Percentiles rank a stretch among this genome's conserved stretches.
Evolutionary conservation across 2,113 vertebrate species (phyloP).

Genomic region (Verasper variegatus): DNA sequence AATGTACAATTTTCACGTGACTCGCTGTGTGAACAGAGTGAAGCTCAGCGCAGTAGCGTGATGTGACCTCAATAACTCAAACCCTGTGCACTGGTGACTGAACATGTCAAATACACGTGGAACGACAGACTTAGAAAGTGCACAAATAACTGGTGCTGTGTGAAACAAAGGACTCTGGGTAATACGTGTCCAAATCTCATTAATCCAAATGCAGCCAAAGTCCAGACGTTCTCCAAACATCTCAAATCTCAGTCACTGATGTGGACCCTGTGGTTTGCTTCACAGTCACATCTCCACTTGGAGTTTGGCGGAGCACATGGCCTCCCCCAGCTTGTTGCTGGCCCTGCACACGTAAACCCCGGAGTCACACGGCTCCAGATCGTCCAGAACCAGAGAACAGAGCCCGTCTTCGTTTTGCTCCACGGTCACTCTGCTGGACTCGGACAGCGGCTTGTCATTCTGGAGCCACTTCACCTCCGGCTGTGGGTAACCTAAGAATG

Average conservation of each 20-base stretch:
- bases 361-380: conserved; percentile 71
- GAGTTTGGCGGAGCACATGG: conserved; percentile 68
- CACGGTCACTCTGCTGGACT: conserved; percentile 55
- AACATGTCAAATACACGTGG: neutral
- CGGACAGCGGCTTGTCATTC: conserved; percentile 56
- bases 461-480: conserved; percentile 82
- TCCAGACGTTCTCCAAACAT: neutral
- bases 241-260: neutral
- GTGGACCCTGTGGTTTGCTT: too few relatives aligned
- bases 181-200: neutral
- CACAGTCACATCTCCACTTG: conserved; percentile 35
- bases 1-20: conserved; percentile 2
- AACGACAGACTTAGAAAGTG: conserved; percentile 2
- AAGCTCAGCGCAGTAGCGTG: neutral
- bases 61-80: neutral
- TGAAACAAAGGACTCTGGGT: conserved; percentile 19
- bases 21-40: neutral
- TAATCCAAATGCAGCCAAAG: neutral
- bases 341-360: conserved; percentile 82
- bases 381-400: conserved; percentile 75
- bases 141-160: conserved; percentile 12
- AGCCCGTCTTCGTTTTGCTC: conserved; percentile 74
- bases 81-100: neutral
- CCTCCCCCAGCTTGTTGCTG: conserved; percentile 69
- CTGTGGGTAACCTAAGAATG: conserved; percentile 78